A percentile compares a stretch with the other conserved stretches of the same genome.
phyloP scores from a whole-genome alignment of 2,797 vertebrate genomes.

The Salmo trutta region DNA sequence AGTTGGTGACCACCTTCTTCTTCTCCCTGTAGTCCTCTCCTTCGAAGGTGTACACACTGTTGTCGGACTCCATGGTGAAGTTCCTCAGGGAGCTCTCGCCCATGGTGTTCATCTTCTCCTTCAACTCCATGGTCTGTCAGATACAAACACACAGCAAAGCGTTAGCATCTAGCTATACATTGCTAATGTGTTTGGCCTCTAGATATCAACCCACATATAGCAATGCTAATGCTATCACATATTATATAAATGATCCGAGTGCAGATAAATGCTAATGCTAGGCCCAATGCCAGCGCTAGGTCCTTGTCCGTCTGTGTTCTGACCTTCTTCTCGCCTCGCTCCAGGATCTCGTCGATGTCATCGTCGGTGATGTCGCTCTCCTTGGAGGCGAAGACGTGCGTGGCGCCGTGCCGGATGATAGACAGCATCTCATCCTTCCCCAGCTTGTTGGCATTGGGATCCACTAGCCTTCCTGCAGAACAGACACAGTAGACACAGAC shows the following conservation, averaged over 20 bases:
- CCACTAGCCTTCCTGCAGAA: conserved; percentile 88
- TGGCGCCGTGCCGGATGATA: conserved; percentile 97
- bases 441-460: conserved; percentile 95
- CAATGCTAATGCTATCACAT: too few species aligned
- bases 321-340: conserved; percentile 96
- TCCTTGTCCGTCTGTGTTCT: conserved; percentile 2
- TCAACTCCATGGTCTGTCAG: conserved; percentile 92
- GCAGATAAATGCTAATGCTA: neutral
- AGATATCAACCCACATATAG: too few species aligned
- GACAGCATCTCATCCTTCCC: conserved; percentile 99
- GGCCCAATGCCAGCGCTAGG: neutral
- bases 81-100: conserved; percentile 95
- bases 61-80: conserved; percentile 97
- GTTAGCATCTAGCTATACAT: neutral
- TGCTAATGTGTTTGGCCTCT: neutral
- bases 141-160: neutral
- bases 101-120: conserved; percentile 91
- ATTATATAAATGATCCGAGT: too few species aligned
- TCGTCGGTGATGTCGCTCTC: conserved; percentile 99
- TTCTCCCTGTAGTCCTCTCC: conserved; percentile 99
- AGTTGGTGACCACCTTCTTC: conserved; percentile 98
- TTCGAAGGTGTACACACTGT: conserved; percentile 97
- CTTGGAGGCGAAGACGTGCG: conserved; percentile 97
- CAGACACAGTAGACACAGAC: neutral
- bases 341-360: conserved; percentile 93